Conservation (phyloP, 1,140 invertebrate species). For the Neoseiulus cucumeris region DNA sequence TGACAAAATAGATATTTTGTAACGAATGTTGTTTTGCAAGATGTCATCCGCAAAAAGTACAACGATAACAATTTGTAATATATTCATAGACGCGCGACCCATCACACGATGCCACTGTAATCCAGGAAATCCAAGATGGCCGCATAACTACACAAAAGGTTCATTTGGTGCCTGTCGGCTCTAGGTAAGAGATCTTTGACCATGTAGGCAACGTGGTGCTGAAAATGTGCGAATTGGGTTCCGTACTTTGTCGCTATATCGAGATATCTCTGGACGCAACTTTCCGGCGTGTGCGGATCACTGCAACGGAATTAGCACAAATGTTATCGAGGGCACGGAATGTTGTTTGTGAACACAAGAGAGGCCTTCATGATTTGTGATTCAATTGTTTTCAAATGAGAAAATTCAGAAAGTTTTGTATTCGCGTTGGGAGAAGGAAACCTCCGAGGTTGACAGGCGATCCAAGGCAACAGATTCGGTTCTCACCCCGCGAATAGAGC, state of each 20-base stretch:
- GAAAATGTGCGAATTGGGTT: slow-evolving; percentile 56
- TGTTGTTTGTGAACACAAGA: too few relatives aligned
- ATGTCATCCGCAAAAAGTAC: too few relatives aligned
- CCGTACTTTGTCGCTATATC: slow-evolving; percentile 40
- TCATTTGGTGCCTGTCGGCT: slow-evolving; percentile 48
- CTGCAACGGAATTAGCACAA: background rate
- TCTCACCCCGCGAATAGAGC: slow-evolving; percentile 51
- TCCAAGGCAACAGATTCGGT: too few relatives aligned
- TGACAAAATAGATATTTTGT: background rate
- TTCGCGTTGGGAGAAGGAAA: too few relatives aligned
- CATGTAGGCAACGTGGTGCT: slow-evolving; percentile 88
- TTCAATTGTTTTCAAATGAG: too few relatives aligned
- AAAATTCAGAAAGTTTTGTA: too few relatives aligned
- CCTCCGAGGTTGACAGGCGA: too few relatives aligned
- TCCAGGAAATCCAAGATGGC: slow-evolving; percentile 49
- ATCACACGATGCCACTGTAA: slow-evolving; percentile 17
- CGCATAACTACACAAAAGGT: slow-evolving; percentile 44
- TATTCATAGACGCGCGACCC: background rate
- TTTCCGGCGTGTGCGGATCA: slow-evolving; percentile 38
- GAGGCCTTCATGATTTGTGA: too few relatives aligned
- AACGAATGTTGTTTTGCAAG: too few relatives aligned
- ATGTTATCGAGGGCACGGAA: too few relatives aligned
- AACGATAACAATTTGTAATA: background rate
- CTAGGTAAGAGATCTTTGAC: slow-evolving; percentile 52
- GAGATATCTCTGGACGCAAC: slow-evolving; percentile 69